Base-by-base conservation (phyloP, 37 sponge, comb jelly and placozoan genomes). In the Lycopodina hypogea region DNA sequence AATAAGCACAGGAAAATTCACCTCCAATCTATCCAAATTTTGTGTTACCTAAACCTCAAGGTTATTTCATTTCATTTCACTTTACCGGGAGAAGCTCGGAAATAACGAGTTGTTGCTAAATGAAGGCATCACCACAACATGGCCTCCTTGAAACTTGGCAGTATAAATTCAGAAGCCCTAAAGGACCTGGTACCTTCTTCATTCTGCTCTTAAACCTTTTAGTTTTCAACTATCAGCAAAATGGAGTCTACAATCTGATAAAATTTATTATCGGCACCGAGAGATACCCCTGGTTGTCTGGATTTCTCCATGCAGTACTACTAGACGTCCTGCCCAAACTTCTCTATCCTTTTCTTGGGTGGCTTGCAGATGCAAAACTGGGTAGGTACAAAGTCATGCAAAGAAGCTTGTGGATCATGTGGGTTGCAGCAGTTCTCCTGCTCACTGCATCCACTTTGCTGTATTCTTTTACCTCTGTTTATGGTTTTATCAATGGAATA, bases 281-380 rank as follows among this genome's bases (percentile, higher is more conserved):
- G 6, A 6, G 21, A 30, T 28, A 17, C 14, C 67, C 77, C 30
- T 83, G 84, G 84, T 2, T 23, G 24, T 26, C 18, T 30, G 35
- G 30, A 8, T 18, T 69, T 2, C 1, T 42, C 0, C 12, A 22
- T 58, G 29, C 77, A 29, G 19, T 73, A 57, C 29, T 78, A 0
- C 11, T 62, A 6, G 34, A 11, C 7, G 42, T 30, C 42, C 7
- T 85, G 19, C 68, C 79, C 4, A 38, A 72, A 1, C 12, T 79
- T 0, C 63, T 85, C 23, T 85, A 76, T 37, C 87, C 87, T 38
- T 4, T 87, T 8, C 77, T 77, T 58, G 87, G 87, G 39, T 87
- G 87, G 87, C 28, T 87, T 23, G 81, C 87, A 48, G 87, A 87
- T 61, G 77, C 55, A 2, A 58, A 81, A n/a, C 23, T 81, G 0